Evolutionary conservation across 2,888 invertebrate species (phyloP).

Genomic region (Troilus luridus): DNA sequence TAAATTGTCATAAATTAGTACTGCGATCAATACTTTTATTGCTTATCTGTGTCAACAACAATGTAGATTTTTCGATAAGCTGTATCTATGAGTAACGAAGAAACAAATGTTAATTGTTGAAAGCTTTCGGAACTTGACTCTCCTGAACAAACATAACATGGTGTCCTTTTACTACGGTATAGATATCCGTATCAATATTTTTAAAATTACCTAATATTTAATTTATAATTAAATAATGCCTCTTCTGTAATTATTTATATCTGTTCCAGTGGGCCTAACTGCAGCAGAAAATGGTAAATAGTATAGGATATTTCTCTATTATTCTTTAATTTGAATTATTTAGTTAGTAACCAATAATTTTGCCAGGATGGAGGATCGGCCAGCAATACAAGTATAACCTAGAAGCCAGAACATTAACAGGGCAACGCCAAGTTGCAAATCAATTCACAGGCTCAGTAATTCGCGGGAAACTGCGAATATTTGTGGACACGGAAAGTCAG

Average conservation of each 20-base stretch:
- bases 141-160: too few species aligned
- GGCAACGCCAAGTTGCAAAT: constrained; percentile 73
- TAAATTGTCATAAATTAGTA: too few species aligned
- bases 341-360: not conserved
- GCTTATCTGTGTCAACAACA: too few species aligned
- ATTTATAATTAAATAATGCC: not conserved
- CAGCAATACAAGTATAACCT: constrained; percentile 69
- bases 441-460: constrained; percentile 73
- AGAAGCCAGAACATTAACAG: constrained; percentile 73
- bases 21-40: too few species aligned
- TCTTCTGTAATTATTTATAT: not conserved
- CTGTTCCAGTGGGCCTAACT: constrained; percentile 56
- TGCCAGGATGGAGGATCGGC: constrained; percentile 68
- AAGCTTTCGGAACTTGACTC: too few species aligned
- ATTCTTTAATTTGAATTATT: not conserved
- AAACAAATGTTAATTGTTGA: too few species aligned
- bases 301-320: not conserved
- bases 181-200: not conserved
- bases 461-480: constrained; percentile 73
- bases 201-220: not conserved
- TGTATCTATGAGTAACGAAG: too few species aligned
- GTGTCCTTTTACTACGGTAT: too few species aligned
- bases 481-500: constrained; percentile 68
- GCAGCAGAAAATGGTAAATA: constrained; percentile 59
- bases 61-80: too few species aligned